Conservation (phyloP, 2,113 vertebrate genomes). For the Pseudois nayaur region DNA sequence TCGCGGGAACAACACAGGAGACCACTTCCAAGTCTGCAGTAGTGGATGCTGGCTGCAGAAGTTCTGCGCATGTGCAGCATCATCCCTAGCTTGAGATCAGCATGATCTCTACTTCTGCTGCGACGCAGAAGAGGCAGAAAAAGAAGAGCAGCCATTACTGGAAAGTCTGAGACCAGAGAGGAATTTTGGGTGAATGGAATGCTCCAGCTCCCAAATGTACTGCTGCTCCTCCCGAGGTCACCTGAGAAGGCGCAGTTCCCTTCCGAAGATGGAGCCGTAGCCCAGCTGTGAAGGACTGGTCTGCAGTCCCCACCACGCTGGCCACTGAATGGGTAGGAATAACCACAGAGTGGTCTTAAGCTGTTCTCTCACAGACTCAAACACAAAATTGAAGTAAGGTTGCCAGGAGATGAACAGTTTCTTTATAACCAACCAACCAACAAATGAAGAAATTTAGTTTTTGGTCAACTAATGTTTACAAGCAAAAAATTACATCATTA, state of each 20-base stretch:
- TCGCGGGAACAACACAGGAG: accelerated
- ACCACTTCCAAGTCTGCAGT: not conserved
- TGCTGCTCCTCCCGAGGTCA: not conserved
- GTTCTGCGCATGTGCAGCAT: not conserved
- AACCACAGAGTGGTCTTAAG: not conserved
- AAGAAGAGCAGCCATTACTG: not conserved
- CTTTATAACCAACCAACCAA: not conserved
- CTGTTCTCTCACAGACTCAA: not conserved
- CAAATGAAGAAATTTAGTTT: not conserved
- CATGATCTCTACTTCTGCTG: accelerated
- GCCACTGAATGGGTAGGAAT: not conserved
- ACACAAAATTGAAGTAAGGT: not conserved
- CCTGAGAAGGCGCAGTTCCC: not conserved
- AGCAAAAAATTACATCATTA: not conserved
- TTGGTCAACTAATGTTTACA: not conserved
- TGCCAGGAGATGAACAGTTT: not conserved
- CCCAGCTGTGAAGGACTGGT: not conserved
- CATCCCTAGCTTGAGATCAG: not conserved
- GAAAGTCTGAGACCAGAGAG: not conserved
- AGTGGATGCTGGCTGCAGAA: not conserved
- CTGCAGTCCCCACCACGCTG: not conserved
- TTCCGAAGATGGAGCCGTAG: not conserved
- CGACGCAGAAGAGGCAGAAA: not conserved
- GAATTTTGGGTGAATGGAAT: not conserved
- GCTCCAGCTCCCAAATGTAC: not conserved